These are phyloP conservation scores for Nipponia nippon DNA, from an alignment of 2,113 vertebrate genomes.

Conservation along the genomic window DNA sequence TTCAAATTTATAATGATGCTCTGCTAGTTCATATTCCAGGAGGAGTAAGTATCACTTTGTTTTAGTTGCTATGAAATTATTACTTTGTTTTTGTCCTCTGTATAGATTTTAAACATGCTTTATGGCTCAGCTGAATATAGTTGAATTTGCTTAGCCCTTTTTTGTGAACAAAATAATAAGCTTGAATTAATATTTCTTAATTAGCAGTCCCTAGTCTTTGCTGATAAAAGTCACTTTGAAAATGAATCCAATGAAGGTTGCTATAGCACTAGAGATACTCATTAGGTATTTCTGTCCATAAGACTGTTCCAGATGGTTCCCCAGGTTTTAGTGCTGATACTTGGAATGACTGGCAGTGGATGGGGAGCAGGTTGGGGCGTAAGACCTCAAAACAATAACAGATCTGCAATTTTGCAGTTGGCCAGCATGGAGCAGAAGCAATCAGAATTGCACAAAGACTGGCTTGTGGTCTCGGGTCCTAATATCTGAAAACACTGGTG, in stretches of 20 bases:
- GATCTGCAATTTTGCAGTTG: not conserved
- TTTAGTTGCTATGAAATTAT: not conserved
- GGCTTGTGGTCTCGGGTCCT: not conserved
- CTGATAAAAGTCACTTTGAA: conserved; percentile 37
- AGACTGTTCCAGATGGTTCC: not conserved
- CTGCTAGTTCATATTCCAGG: not conserved
- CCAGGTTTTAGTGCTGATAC: not conserved
- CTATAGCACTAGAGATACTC: not conserved
- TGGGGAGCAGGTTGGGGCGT: not conserved
- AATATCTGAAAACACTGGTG: not conserved
- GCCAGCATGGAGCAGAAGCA: not conserved
- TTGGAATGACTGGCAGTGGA: not conserved
- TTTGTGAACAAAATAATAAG: conserved; percentile 9
- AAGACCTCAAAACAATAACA: not conserved
- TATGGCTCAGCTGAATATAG: not conserved
- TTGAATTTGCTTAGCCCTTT: not conserved
- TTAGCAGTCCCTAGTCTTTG: conserved; percentile 4
- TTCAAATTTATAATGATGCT: not conserved
- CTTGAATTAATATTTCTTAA: conserved; percentile 33
- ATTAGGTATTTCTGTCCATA: not conserved
- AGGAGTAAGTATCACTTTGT: not conserved
- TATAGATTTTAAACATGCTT: not conserved
- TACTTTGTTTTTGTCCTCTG: conserved; percentile 13
- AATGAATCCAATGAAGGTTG: not conserved
- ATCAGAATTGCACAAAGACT: not conserved